Evolutionary conservation across 2,113 vertebrate species (phyloP).

Genomic region (Pundamilia nyererei): DNA sequence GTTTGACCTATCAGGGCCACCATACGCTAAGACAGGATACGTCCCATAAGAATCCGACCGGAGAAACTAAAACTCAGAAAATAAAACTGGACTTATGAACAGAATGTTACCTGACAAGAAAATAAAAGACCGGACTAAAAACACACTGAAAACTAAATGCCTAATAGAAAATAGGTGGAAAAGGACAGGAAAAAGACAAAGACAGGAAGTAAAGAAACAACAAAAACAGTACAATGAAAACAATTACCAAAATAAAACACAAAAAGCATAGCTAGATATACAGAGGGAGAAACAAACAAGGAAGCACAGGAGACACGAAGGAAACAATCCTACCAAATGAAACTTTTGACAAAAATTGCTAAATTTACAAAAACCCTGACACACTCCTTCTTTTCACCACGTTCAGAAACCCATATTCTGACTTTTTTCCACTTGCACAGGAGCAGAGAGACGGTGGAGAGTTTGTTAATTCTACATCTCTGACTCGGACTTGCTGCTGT

Average conservation of each 20-base stretch:
- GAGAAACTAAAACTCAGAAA: neutral
- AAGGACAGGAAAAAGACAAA: neutral
- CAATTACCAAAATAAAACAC: neutral
- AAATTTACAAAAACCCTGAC: neutral
- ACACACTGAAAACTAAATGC: neutral
- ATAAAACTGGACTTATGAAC: neutral
- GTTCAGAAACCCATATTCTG: neutral
- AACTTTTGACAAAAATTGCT: neutral
- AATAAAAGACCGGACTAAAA: neutral
- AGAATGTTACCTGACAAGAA: neutral
- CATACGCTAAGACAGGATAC: neutral
- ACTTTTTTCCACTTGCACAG: neutral
- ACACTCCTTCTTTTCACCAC: neutral
- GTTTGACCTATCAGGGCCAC: neutral
- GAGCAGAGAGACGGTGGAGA: neutral
- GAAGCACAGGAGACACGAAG: neutral
- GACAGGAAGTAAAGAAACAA: neutral
- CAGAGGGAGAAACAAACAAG: neutral
- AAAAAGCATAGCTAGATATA: neutral
- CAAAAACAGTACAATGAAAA: neutral
- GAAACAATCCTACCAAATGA: neutral
- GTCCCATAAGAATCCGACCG: neutral
- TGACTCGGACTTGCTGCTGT: neutral
- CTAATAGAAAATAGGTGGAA: neutral
- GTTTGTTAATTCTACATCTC: neutral